A percentile compares a stretch with the other conserved stretches of the same genome.
Evolutionary conservation across 2,797 vertebrate genomes (phyloP).

Genomic region (Gymnothorax javanicus): DNA sequence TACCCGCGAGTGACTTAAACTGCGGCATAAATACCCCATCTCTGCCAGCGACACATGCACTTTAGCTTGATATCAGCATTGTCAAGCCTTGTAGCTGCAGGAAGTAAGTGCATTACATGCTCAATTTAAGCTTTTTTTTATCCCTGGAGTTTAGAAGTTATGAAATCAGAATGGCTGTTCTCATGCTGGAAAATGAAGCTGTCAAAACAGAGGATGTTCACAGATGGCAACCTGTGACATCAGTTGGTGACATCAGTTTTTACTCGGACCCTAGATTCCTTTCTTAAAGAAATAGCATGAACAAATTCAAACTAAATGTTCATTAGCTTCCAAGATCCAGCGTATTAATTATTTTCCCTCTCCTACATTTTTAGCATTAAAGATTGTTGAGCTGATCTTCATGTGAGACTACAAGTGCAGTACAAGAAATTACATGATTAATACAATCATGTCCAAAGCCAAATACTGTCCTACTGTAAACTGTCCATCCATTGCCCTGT

Average conservation of each 20-base stretch:
- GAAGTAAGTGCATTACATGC: conserved; percentile 52
- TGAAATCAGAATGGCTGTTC: conserved; percentile 63
- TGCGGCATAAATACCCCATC: conserved; percentile 67
- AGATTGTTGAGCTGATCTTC: conserved; percentile 27
- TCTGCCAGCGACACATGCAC: conserved; percentile 58
- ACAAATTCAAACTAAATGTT: conserved; percentile 53
- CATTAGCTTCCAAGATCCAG: conserved; percentile 37
- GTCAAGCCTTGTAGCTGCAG: conserved; percentile 51
- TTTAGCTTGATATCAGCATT: conserved; percentile 58
- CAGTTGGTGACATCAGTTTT: conserved; percentile 62
- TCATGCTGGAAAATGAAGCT: conserved; percentile 68
- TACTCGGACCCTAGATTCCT: conserved; percentile 51
- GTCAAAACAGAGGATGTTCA: conserved; percentile 39
- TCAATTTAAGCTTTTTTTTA: conserved; percentile 54
- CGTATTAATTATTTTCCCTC: conserved; percentile 53
- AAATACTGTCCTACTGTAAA: not conserved
- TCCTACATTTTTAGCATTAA: conserved; percentile 47
- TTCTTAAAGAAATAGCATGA: conserved; percentile 33
- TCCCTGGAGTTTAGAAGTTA: conserved; percentile 66
- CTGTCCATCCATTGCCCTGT: too few relatives aligned
- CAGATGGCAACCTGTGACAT: conserved; percentile 43
- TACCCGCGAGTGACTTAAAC: conserved; percentile 65
- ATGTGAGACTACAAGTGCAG: not conserved
- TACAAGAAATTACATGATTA: not conserved
- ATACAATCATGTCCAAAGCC: not conserved